Percentiles rank a stretch among this genome's conserved stretches.
phyloP scores from a whole-genome alignment of 1,140 invertebrate genomes.

The Drosophila pseudoananassae region DNA sequence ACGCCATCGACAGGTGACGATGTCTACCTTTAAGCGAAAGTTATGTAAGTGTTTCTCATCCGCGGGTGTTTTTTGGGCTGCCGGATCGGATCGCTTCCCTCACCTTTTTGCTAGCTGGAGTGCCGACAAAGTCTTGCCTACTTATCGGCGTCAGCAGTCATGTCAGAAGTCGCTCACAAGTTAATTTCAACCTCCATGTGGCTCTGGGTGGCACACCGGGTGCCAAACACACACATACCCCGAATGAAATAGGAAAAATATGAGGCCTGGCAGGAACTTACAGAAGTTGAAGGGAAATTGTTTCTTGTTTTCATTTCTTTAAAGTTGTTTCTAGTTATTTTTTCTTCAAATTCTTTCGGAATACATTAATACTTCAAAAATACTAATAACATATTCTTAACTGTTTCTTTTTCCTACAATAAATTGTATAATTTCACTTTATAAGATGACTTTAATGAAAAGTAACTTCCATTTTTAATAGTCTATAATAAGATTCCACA shows the following conservation, averaged over 20 bases:
- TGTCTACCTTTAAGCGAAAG: constrained; percentile 41
- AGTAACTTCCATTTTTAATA: constrained; percentile 11
- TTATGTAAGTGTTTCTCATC: constrained; percentile 42
- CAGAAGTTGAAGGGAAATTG: background rate
- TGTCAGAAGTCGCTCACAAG: constrained; percentile 68
- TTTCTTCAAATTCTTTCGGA: too few relatives aligned
- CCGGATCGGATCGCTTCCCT: background rate
- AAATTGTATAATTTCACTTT: constrained; percentile 25
- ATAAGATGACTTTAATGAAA: constrained; percentile 23
- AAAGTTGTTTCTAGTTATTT: too few relatives aligned
- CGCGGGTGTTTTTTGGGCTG: constrained; percentile 14
- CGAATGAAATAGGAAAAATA: background rate
- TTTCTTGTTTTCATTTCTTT: too few relatives aligned
- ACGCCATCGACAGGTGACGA: constrained; percentile 41
- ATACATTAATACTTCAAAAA: too few relatives aligned
- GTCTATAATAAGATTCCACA: constrained; percentile 10
- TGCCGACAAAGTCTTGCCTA: constrained; percentile 59
- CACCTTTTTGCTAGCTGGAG: constrained; percentile 20
- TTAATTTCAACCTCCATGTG: constrained; percentile 61
- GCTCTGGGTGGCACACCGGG: constrained; percentile 32
- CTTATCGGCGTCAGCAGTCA: constrained; percentile 53
- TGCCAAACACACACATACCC: constrained; percentile 12
- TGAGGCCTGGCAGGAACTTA: background rate
- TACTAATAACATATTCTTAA: too few relatives aligned
- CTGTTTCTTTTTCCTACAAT: background rate